These are phyloP conservation scores for Drepanosiphum platanoidis DNA, from an alignment of 2,888 invertebrate species.

Conservation along the genomic window DNA sequence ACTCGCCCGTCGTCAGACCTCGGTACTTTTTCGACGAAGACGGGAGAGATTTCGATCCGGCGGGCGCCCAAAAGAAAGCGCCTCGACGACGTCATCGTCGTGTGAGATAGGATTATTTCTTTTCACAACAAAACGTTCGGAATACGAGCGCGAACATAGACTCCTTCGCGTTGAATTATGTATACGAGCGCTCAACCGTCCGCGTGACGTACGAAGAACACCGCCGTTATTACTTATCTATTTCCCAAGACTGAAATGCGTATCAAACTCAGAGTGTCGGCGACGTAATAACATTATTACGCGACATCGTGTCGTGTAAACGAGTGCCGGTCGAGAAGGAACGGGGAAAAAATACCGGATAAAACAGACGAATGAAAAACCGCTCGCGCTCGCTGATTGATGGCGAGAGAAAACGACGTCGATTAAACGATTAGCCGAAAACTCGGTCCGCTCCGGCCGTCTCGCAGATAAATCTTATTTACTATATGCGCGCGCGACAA, in stretches of 20 bases:
- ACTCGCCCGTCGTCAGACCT: background rate
- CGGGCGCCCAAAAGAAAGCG: too few relatives aligned
- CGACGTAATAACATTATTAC: background rate
- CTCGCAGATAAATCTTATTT: slow-evolving; percentile 26
- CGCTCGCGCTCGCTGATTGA: background rate
- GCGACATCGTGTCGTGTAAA: too few relatives aligned
- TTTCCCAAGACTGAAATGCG: slow-evolving; percentile 40
- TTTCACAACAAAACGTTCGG: too few relatives aligned
- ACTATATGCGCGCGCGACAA: background rate
- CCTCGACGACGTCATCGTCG: too few relatives aligned
- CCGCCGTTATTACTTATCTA: slow-evolving; percentile 2
- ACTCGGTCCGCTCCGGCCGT: background rate
- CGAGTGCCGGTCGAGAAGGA: too few relatives aligned
- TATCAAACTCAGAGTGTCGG: background rate
- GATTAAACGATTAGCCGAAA: slow-evolving; percentile 15
- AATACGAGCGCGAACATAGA: too few relatives aligned
- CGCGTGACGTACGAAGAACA: background rate
- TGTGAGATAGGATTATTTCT: too few relatives aligned
- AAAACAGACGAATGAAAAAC: too few relatives aligned
- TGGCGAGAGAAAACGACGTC: background rate
- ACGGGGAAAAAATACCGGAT: too few relatives aligned
- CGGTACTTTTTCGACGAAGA: too few relatives aligned
- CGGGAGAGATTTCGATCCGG: too few relatives aligned
- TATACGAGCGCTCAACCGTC: background rate
- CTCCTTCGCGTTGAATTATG: background rate